phyloP scores from a whole-genome alignment of 2,888 invertebrate species.

The Odontothrips loti region DNA sequence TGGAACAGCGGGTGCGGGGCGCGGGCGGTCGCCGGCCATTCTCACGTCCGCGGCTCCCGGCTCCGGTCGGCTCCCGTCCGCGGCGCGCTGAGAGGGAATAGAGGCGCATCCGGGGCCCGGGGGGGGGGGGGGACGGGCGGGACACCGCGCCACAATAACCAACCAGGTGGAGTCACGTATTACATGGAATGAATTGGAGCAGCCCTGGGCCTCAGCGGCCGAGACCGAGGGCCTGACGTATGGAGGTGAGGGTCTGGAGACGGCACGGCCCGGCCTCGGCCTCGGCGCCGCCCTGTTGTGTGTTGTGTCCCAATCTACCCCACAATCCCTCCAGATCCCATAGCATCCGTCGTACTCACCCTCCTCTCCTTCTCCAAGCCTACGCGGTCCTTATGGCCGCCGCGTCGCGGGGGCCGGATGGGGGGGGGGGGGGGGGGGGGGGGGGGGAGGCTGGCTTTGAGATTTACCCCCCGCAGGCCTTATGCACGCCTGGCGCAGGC shows the following conservation, averaged over 20 bases:
- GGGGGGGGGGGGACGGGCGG: too few relatives aligned
- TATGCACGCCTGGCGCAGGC: too few relatives aligned
- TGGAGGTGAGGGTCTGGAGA: neutral
- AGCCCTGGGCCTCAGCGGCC: neutral
- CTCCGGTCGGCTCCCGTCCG: too few relatives aligned
- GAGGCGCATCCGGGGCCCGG: too few relatives aligned
- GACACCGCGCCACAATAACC: neutral
- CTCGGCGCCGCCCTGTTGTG: neutral
- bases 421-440: too few relatives aligned
- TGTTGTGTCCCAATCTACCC: conserved; percentile 19
- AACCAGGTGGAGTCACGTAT: conserved; percentile 11
- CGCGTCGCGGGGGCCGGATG: too few relatives aligned
- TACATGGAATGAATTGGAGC: conserved; percentile 16
- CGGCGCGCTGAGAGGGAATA: too few relatives aligned
- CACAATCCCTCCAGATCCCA: neutral
- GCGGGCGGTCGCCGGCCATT: too few relatives aligned
- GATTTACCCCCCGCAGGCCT: neutral
- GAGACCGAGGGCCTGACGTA: neutral
- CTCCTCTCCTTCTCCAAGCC: neutral
- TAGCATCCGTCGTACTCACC: neutral
- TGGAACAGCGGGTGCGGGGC: too few relatives aligned
- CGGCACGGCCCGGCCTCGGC: neutral
- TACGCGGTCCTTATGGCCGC: neutral
- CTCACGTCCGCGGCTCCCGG: too few relatives aligned
- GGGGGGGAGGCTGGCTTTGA: neutral